Evolutionary conservation across 2,797 vertebrate species (phyloP).

Genomic region (Intellagama lesueurii): DNA sequence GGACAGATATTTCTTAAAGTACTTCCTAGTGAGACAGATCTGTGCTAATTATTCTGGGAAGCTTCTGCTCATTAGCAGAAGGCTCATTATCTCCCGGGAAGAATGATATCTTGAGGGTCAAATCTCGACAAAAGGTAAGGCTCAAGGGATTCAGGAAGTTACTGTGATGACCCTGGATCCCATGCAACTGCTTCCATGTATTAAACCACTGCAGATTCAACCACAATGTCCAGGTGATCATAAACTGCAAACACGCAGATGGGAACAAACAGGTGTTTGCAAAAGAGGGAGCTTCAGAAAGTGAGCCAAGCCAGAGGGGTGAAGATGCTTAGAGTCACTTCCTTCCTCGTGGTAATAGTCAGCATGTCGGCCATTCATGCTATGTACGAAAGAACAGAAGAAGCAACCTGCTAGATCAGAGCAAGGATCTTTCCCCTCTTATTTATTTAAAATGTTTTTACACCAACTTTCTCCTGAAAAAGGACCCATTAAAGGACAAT

Average conservation of each 20-base stretch:
- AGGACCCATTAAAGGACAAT: too few relatives aligned
- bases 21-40: slow-evolving; percentile 32
- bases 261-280: neutral
- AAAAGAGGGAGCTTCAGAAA: neutral
- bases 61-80: slow-evolving; percentile 56
- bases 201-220: neutral
- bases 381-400: neutral
- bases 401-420: too few relatives aligned
- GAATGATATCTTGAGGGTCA: neutral
- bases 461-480: too few relatives aligned
- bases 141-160: neutral
- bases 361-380: neutral
- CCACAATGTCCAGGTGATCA: too few relatives aligned
- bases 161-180: neutral
- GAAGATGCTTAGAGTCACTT: neutral
- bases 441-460: too few relatives aligned
- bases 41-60: slow-evolving; percentile 61
- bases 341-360: neutral
- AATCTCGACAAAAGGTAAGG: neutral
- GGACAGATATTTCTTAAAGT: neutral
- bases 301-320: neutral
- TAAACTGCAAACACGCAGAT: neutral
- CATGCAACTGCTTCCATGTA: neutral
- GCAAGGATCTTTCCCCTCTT: too few relatives aligned
- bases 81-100: neutral